Percentiles rank a stretch among this genome's conserved stretches.
These are phyloP conservation scores for Tetropium fuscum DNA, from an alignment of 2,888 invertebrate species.

Conservation along the genomic window DNA sequence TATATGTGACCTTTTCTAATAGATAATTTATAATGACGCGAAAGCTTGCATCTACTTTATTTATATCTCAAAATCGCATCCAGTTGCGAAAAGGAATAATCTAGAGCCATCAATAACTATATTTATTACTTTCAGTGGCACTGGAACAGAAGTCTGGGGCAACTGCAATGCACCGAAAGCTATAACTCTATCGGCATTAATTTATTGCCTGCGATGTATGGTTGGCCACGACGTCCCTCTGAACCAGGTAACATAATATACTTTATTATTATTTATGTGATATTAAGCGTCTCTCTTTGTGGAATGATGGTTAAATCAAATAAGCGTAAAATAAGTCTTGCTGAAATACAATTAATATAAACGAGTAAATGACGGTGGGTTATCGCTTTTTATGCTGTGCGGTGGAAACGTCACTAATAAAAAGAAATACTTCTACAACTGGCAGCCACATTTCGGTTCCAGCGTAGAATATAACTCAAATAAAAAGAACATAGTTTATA, in stretches of 20 bases:
- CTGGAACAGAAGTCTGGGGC: constrained; percentile 94
- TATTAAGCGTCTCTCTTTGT: neutral
- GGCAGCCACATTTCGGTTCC: too few relatives aligned
- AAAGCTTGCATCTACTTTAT: neutral
- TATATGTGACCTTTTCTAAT: neutral
- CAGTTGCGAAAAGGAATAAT: neutral
- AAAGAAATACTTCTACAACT: too few relatives aligned
- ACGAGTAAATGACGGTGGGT: too few relatives aligned
- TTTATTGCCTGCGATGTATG: constrained; percentile 97
- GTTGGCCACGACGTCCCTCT: constrained; percentile 97
- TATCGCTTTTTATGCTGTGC: too few relatives aligned
- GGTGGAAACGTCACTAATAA: too few relatives aligned
- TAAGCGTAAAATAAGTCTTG: too few relatives aligned
- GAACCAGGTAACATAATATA: constrained; percentile 79
- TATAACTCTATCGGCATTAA: constrained; percentile 94
- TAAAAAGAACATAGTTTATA: too few relatives aligned
- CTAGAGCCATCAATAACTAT: constrained; percentile 15
- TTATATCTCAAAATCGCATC: neutral
- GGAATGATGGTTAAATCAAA: too few relatives aligned
- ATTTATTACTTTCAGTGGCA: constrained; percentile 72
- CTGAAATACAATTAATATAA: too few relatives aligned
- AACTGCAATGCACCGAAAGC: constrained; percentile 98
- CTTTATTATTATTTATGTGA: constrained; percentile 9
- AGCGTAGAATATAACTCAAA: too few relatives aligned
- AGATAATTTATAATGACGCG: too few relatives aligned